A percentile compares a stretch with the other conserved stretches of the same genome.
These are phyloP conservation scores for Myotis pilosus DNA, from an alignment of 2,797 vertebrate genomes.

Conservation along the genomic window DNA sequence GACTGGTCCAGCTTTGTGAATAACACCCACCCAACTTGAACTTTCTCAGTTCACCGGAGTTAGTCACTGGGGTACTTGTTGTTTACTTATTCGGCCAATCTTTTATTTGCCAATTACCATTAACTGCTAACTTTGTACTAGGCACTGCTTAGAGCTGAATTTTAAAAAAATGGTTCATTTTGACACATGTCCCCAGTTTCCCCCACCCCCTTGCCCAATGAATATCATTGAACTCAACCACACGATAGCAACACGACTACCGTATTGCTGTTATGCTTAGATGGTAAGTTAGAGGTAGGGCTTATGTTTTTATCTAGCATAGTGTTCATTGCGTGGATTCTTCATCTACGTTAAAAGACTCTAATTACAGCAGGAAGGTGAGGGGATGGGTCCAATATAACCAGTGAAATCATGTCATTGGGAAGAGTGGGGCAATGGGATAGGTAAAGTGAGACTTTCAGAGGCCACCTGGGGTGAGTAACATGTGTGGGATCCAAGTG, in stretches of 20 bases:
- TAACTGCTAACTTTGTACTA: background rate
- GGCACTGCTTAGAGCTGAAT: background rate
- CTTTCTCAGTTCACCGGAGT: background rate
- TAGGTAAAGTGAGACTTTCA: background rate
- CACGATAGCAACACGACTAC: background rate
- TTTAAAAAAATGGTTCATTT: background rate
- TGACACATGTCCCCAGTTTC: background rate
- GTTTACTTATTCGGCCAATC: background rate
- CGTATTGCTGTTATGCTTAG: background rate
- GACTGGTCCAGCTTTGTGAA: background rate
- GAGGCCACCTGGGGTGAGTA: background rate
- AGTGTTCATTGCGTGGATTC: background rate
- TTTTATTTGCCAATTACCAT: background rate
- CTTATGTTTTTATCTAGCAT: background rate
- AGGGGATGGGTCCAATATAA: background rate
- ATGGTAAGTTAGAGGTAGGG: background rate
- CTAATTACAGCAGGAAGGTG: background rate
- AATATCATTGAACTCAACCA: background rate
- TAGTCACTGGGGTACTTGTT: background rate
- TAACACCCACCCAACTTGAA: background rate
- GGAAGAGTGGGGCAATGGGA: background rate
- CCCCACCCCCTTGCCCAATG: background rate
- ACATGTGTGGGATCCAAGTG: background rate
- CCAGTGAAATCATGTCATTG: background rate
- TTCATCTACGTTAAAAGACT: background rate